Percentiles rank a stretch among this genome's conserved stretches.
These are phyloP conservation scores for Pseudochirops corinnae DNA, from an alignment of 2,797 vertebrate genomes.

Conservation along the genomic window DNA sequence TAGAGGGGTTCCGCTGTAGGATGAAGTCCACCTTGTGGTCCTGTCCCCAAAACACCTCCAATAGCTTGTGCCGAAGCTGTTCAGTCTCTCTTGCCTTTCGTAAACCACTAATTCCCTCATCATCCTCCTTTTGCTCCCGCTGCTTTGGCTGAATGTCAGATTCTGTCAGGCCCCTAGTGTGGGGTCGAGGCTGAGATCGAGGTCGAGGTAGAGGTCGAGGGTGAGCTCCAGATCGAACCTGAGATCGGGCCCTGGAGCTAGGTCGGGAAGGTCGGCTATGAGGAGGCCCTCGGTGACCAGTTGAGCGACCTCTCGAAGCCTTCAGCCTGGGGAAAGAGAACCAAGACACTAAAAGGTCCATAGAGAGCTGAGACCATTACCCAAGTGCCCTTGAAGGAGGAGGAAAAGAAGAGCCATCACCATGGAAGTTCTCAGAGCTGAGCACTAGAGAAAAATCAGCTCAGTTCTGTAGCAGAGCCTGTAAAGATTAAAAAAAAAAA, in stretches of 20 bases:
- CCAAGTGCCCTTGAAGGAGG: not conserved
- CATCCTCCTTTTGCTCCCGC: conserved; percentile 62
- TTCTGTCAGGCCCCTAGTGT: conserved; percentile 50
- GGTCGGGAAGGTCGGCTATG: not conserved
- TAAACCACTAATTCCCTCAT: conserved; percentile 61
- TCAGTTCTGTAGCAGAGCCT: conserved; percentile 11
- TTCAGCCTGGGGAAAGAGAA: conserved; percentile 40
- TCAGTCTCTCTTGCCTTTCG: conserved; percentile 84
- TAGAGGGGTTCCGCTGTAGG: conserved; percentile 86
- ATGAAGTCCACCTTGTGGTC: conserved; percentile 89
- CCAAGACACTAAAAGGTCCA: not conserved
- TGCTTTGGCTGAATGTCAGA: conserved; percentile 30
- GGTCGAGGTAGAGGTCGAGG: not conserved
- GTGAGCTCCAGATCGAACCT: not conserved
- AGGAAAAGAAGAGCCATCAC: not conserved
- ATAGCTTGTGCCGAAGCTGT: conserved; percentile 85
- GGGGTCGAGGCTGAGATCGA: conserved; percentile 56
- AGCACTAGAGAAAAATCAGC: conserved; percentile 63
- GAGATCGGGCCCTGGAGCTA: conserved; percentile 6
- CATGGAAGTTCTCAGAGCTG: conserved; percentile 51
- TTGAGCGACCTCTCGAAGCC: conserved; percentile 60
- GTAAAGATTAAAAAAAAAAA: not conserved
- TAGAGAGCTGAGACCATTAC: not conserved
- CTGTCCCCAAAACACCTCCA: conserved; percentile 89
- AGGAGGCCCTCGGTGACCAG: conserved; percentile 26